Conservation (phyloP, 1,140 invertebrate species). For the Euglossa dilemma region DNA sequence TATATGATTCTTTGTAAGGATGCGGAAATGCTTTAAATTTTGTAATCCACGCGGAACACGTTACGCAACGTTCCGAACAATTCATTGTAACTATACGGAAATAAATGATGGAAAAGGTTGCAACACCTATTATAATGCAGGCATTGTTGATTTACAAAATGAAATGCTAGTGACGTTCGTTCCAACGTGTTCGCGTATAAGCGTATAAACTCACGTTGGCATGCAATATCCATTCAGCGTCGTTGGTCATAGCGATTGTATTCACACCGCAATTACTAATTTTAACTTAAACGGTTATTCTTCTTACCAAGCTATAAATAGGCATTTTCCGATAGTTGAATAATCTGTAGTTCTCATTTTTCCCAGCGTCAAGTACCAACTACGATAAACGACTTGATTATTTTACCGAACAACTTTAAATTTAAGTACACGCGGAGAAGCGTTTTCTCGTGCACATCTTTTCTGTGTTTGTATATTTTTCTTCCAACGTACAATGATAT, state of each 20-base stretch:
- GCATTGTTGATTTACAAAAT: not conserved
- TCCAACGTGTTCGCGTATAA: not conserved
- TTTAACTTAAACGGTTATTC: not conserved
- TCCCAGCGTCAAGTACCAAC: not conserved
- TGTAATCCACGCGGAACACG: not conserved
- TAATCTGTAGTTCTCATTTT: not conserved
- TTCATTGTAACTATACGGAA: not conserved
- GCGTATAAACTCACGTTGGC: not conserved
- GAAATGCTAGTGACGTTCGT: not conserved
- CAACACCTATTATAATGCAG: not conserved
- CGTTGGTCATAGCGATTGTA: not conserved
- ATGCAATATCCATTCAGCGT: conserved; percentile 6
- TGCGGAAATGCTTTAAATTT: not conserved
- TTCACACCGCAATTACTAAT: not conserved
- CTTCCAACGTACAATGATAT: not conserved
- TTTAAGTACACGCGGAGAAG: not conserved
- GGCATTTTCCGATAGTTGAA: not conserved
- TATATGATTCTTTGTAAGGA: not conserved
- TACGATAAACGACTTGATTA: no score
- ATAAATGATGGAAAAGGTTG: not conserved
- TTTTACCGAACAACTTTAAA: not conserved
- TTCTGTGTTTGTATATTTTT: not conserved
- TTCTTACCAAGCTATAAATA: not conserved
- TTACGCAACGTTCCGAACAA: not conserved
- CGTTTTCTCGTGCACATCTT: not conserved